phyloP scores from a whole-genome alignment of 2,888 invertebrate species.

The Volucella inflata region DNA sequence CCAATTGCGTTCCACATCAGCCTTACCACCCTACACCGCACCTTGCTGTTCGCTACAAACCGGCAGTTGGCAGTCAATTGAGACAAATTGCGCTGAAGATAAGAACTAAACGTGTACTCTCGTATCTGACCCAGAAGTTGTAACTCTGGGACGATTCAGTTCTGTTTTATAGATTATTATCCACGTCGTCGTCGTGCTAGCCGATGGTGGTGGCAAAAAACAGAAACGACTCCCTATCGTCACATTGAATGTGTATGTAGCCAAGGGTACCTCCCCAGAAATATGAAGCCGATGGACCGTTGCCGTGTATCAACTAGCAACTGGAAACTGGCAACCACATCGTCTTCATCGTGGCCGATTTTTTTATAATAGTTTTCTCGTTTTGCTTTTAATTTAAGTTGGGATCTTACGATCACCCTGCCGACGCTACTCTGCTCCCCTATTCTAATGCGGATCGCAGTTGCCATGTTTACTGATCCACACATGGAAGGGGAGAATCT shows the following conservation, averaged over 20 bases:
- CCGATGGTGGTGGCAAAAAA: constrained; percentile 14
- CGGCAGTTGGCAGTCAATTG: constrained; percentile 61
- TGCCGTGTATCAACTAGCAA: constrained; percentile 57
- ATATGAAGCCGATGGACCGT: constrained; percentile 45
- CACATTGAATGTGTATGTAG: background rate
- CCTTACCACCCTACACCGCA: background rate
- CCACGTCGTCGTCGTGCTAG: constrained; percentile 2
- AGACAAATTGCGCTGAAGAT: constrained; percentile 70
- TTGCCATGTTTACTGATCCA: constrained; percentile 71
- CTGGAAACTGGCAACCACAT: no score
- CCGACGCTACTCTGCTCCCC: constrained; percentile 16
- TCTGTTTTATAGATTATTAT: constrained; percentile 57
- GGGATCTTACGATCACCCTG: constrained; percentile 27
- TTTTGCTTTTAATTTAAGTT: constrained; percentile 58
- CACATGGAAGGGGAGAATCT: constrained; percentile 63
- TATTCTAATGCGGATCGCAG: constrained; percentile 6
- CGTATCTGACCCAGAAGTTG: constrained; percentile 55
- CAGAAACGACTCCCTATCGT: constrained; percentile 12
- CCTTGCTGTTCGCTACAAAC: background rate
- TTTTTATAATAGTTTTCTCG: constrained; percentile 19
- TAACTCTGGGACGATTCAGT: constrained; percentile 45
- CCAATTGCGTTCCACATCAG: constrained; percentile 40
- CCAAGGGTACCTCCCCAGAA: constrained; percentile 19
- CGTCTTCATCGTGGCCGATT: constrained; percentile 61
- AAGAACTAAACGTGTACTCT: constrained; percentile 63